A percentile compares a stretch with the other conserved stretches of the same genome.
Conservation (phyloP, 30 jellyfish, hydroid and myxozoan species). For the Clytia hemisphaerica region DNA sequence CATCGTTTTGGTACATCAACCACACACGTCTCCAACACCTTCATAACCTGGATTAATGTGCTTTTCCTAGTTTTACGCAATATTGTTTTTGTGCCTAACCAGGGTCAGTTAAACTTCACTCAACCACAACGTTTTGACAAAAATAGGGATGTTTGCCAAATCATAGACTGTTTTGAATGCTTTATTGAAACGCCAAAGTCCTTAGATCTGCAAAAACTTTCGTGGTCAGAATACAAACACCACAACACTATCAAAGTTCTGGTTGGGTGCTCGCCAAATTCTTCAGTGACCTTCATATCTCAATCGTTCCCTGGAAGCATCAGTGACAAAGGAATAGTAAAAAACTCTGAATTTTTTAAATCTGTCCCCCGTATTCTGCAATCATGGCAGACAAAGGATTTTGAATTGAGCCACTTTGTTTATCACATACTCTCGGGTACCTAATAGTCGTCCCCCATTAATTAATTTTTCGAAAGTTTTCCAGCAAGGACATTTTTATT, state of each 20-base stretch:
- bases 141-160: not conserved
- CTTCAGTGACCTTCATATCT: not conserved
- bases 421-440: no score
- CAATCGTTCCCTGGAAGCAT: constrained; percentile 4
- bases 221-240: constrained; percentile 33
- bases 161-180: constrained; percentile 26
- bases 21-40: not conserved
- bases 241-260: constrained; percentile 13
- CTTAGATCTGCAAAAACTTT: not conserved
- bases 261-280: constrained; percentile 3
- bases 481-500: no score
- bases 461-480: no score
- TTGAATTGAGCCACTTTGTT: not conserved
- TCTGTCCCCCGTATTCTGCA: not conserved
- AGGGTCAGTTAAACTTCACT: not conserved
- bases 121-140: not conserved
- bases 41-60: not conserved
- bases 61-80: not conserved
- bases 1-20: not conserved
- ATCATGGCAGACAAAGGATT: constrained; percentile 11
- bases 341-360: not conserved
- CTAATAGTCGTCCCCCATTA: no score
- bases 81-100: not conserved
- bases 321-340: not conserved
- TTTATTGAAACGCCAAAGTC: constrained; percentile 29